phyloP scores from a whole-genome alignment of 2,888 invertebrate genomes.

The Aproaerema taeniolella region DNA sequence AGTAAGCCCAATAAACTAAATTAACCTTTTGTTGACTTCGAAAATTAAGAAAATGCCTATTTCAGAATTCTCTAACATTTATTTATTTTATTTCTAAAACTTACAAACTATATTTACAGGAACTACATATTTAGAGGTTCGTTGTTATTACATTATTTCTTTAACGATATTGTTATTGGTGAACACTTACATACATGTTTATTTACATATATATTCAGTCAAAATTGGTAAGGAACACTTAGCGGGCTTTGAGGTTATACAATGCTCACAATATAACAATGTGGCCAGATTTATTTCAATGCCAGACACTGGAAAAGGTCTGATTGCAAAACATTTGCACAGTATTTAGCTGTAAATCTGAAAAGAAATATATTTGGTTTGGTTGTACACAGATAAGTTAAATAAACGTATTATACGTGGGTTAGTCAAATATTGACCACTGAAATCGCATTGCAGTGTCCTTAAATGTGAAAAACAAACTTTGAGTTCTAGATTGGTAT shows the following conservation, averaged over 20 bases:
- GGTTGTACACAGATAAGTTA: constrained; percentile 21
- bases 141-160: no score
- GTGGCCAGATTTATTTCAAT: constrained; percentile 35
- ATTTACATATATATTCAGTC: constrained; percentile 26
- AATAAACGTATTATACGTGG: no score
- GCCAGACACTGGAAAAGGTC: constrained; percentile 42
- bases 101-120: no score
- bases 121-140: no score
- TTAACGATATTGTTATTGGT: no score
- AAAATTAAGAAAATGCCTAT: no score
- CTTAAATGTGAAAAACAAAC: constrained; percentile 9
- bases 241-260: constrained; percentile 29
- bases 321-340: constrained; percentile 40
- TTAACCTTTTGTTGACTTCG: no score
- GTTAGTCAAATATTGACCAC: constrained; percentile 23
- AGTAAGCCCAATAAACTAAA: no score
- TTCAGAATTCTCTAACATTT: no score
- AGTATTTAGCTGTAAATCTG: constrained; percentile 39
- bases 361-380: constrained; percentile 34
- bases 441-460: constrained; percentile 11
- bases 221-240: constrained; percentile 27
- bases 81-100: no score
- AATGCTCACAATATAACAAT: constrained; percentile 25
- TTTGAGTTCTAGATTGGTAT: no score
- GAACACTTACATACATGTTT: no score